phyloP scores from a whole-genome alignment of 2,888 invertebrate genomes.

The Brachyptera risi region DNA sequence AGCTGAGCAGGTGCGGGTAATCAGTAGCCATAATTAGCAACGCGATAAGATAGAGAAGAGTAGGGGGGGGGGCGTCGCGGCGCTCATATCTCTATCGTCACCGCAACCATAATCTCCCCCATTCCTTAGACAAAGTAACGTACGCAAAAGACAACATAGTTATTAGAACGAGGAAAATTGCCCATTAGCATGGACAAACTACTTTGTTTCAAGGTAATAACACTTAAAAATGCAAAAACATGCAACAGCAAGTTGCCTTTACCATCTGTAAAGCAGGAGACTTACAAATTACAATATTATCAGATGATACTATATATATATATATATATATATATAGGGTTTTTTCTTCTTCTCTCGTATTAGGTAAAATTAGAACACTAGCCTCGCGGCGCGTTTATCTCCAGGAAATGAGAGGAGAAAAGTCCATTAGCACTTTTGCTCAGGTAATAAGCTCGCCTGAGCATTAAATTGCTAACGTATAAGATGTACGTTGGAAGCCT shows the following conservation, averaged over 20 bases:
- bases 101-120: constrained; percentile 3
- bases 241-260: no score
- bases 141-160: neutral
- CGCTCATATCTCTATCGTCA: constrained; percentile 2
- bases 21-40: constrained; percentile 10
- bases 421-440: constrained; percentile 6
- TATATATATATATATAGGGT: no score
- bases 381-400: neutral
- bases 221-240: constrained; percentile 21
- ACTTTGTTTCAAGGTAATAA: constrained; percentile 27
- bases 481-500: no score
- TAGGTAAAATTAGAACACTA: neutral
- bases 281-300: constrained; percentile 15
- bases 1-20: constrained; percentile 8
- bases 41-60: constrained; percentile 9
- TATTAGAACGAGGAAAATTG: constrained; percentile 1
- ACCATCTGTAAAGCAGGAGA: constrained; percentile 7
- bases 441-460: constrained; percentile 12
- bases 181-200: constrained; percentile 25
- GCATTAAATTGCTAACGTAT: no score
- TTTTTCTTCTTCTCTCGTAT: neutral
- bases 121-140: neutral
- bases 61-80: no score
- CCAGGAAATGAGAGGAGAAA: constrained; percentile 16
- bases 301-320: no score